Conservation (phyloP, 2,888 invertebrate genomes). For the Caenorhabditis doughertyi region DNA sequence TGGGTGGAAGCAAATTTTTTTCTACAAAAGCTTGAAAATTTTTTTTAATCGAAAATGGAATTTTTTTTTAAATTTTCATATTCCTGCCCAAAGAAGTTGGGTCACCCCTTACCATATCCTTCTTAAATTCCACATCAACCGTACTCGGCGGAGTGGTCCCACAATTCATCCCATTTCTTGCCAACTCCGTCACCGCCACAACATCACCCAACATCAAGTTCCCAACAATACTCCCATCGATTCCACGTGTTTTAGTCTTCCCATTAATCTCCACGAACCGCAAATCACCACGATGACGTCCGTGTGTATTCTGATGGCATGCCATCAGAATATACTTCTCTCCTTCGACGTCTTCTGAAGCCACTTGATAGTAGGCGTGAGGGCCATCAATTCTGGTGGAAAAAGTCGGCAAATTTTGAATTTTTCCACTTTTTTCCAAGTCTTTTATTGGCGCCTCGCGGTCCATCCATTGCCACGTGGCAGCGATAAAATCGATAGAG, state of each 20-base stretch:
- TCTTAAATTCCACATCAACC: neutral
- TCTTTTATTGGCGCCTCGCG: neutral
- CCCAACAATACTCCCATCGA: neutral
- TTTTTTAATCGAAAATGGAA: too few relatives aligned
- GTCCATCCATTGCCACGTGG: neutral
- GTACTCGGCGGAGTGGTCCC: neutral
- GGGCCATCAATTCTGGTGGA: neutral
- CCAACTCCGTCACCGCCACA: neutral
- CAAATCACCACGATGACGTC: neutral
- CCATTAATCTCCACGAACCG: neutral
- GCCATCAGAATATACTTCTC: conserved; percentile 5
- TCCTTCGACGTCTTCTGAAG: neutral
- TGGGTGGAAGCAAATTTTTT: too few relatives aligned
- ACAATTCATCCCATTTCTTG: neutral
- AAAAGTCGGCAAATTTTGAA: neutral
- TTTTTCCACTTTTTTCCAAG: neutral
- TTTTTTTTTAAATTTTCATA: too few relatives aligned
- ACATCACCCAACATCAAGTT: neutral
- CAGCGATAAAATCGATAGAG: neutral
- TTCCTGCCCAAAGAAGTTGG: too few relatives aligned
- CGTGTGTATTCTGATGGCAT: conserved; percentile 3
- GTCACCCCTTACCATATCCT: conserved; percentile 9
- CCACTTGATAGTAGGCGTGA: neutral
- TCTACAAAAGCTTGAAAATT: too few relatives aligned
- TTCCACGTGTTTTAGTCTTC: neutral